phyloP scores from a whole-genome alignment of 2,113 vertebrate species.

The Malaclemys terrapin region DNA sequence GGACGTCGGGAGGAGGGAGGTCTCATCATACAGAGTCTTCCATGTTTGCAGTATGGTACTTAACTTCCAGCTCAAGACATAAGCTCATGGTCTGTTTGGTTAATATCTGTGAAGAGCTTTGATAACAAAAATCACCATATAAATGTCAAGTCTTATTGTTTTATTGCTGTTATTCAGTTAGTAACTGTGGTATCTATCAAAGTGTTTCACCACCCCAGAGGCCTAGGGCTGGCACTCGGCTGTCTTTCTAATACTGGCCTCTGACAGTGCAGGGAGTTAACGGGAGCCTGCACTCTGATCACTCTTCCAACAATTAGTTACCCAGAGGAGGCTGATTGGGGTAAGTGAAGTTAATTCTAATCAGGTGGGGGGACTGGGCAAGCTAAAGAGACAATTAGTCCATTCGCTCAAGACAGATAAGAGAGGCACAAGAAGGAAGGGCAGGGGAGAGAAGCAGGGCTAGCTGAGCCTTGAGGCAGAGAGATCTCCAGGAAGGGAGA shows the following conservation, averaged over 20 bases:
- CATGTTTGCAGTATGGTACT: not conserved
- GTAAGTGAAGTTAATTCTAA: not conserved
- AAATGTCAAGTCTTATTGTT: not conserved
- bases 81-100: not conserved
- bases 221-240: not conserved
- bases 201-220: rapidly evolving
- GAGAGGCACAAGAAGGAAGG: not conserved
- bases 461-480: not conserved
- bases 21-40: not conserved
- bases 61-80: not conserved
- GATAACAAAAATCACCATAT: not conserved
- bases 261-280: not conserved
- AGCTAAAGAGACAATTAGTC: not conserved
- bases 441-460: not conserved
- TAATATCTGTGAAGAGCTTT: rapidly evolving
- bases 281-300: not conserved
- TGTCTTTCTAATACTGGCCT: not conserved
- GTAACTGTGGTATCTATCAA: not conserved
- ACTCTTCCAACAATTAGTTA: not conserved
- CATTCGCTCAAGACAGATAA: not conserved
- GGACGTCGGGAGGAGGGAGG: not conserved
- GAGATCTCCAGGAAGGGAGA: not conserved
- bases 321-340: no score
- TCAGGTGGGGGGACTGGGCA: not conserved
- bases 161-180: not conserved